Evolutionary conservation across 2,113 vertebrate genomes (phyloP).

Genomic region (Rattus rattus): DNA sequence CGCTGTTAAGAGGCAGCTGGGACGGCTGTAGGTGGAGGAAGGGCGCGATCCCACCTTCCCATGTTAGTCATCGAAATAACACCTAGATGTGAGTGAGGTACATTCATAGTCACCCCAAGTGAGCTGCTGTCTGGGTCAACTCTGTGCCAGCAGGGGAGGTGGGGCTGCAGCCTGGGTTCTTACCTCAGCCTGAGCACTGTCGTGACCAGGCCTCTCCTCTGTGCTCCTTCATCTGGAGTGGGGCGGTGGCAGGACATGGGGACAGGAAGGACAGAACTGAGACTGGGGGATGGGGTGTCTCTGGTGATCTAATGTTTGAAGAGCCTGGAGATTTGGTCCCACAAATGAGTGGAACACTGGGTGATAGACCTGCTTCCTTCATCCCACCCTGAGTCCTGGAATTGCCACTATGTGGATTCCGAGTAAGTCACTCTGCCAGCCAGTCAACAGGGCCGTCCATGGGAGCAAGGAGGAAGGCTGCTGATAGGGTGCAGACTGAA

Average conservation of each 20-base stretch:
- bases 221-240: background rate
- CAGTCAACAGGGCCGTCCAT: background rate
- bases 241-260: no score
- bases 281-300: background rate
- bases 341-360: background rate
- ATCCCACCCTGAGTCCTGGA: no score
- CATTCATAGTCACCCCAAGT: background rate
- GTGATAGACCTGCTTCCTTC: accelerated
- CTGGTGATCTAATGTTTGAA: accelerated
- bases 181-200: background rate
- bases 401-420: background rate
- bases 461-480: background rate
- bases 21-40: background rate
- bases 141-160: background rate
- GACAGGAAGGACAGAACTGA: background rate
- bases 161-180: background rate
- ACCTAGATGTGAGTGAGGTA: background rate
- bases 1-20: background rate
- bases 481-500: no score
- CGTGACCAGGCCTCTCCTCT: background rate
- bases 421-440: no score
- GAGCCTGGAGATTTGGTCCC: no score
- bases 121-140: background rate
- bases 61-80: background rate
- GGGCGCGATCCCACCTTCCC: background rate